Evolutionary conservation across 2,888 invertebrate species (phyloP).

Genomic region (Callyntrura sp.): DNA sequence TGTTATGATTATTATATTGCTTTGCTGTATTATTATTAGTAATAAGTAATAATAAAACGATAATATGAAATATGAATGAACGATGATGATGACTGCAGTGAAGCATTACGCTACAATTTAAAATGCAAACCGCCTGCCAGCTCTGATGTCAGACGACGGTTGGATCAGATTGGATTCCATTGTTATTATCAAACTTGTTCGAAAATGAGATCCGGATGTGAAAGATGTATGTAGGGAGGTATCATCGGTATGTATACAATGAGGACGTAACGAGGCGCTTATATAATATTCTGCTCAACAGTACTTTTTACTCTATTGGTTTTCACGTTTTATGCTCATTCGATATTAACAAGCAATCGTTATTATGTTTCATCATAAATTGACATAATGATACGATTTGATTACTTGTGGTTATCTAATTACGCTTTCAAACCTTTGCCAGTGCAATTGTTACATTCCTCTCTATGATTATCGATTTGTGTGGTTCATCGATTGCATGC

Average conservation of each 20-base stretch:
- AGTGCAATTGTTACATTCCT: not conserved
- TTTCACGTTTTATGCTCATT: not conserved
- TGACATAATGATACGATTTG: conserved; percentile 11
- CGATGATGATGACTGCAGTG: conserved; percentile 2
- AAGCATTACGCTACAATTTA: conserved; percentile 24
- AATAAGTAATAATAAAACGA: conserved; percentile 33
- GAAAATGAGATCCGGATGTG: not conserved
- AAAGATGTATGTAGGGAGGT: not conserved
- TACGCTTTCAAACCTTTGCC: not conserved
- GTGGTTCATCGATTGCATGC: not conserved
- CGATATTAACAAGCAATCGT: not conserved
- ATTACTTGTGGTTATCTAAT: conserved; percentile 1
- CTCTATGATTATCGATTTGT: not conserved
- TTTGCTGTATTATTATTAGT: not conserved
- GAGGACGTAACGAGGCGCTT: too few species aligned
- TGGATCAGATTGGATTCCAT: not conserved
- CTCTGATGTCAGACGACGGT: not conserved
- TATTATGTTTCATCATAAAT: not conserved
- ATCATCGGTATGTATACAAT: not conserved
- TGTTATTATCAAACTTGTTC: conserved; percentile 1
- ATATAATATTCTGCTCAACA: too few species aligned
- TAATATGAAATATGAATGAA: not conserved
- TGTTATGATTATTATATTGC: conserved; percentile 46
- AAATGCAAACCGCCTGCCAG: conserved; percentile 8
- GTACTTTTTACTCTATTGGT: not conserved